phyloP scores from a whole-genome alignment of 2,113 vertebrate species.

The Pelmatolapia mariae region DNA sequence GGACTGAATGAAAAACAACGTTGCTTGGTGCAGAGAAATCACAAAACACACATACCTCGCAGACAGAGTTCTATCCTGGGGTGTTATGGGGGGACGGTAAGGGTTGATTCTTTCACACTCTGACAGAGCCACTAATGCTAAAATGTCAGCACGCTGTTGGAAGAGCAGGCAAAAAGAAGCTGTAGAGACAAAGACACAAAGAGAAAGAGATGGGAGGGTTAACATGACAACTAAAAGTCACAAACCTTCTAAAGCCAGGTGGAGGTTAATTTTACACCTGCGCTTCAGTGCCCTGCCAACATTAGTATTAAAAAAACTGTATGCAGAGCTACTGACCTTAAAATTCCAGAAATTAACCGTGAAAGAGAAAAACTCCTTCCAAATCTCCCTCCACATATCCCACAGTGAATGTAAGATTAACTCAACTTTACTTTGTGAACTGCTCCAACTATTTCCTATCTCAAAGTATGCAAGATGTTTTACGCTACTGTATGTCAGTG shows the following conservation, averaged over 20 bases:
- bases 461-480: background rate
- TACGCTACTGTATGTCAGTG: background rate
- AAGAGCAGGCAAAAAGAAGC: background rate
- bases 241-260: background rate
- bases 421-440: background rate
- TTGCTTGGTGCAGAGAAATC: background rate
- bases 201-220: background rate
- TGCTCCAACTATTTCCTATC: background rate
- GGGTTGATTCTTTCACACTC: conserved; percentile 28
- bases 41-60: conserved; percentile 7
- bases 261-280: conserved; percentile 23
- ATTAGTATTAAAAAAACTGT: background rate
- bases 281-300: background rate
- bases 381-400: background rate
- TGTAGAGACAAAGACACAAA: background rate
- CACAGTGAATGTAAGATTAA: background rate
- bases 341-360: conserved; percentile 20
- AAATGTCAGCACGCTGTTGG: conserved; percentile 47
- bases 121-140: conserved; percentile 27
- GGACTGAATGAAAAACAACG: conserved; percentile 4
- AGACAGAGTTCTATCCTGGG: background rate
- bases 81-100: background rate
- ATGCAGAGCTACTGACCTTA: background rate
- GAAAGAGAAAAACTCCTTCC: background rate
- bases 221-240: background rate